These are phyloP conservation scores for Villa cingulata DNA, from an alignment of 2,888 invertebrate species.

Conservation along the genomic window DNA sequence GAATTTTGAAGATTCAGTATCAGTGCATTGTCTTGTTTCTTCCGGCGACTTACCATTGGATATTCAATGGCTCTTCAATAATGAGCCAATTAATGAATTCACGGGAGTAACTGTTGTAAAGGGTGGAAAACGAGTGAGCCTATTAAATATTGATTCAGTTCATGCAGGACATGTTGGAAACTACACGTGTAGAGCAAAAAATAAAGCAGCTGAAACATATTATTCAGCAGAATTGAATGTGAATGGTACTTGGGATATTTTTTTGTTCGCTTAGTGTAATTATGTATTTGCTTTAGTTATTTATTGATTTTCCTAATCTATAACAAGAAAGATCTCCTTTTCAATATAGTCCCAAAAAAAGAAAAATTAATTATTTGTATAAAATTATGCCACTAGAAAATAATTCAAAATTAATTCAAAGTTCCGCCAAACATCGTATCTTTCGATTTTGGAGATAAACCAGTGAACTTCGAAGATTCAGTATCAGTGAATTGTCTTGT, in stretches of 20 bases:
- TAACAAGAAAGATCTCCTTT: too few relatives aligned
- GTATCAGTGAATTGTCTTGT: constrained; percentile 57
- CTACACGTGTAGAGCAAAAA: constrained; percentile 61
- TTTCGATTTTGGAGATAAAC: constrained; percentile 61
- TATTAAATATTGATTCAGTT: constrained; percentile 48
- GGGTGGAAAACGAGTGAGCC: constrained; percentile 46
- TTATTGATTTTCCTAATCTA: too few relatives aligned
- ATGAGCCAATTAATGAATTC: constrained; percentile 31
- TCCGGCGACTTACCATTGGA: constrained; percentile 52
- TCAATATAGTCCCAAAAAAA: constrained; percentile 1
- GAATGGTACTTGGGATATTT: constrained; percentile 40
- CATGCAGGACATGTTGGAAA: constrained; percentile 54
- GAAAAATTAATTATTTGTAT: too few relatives aligned
- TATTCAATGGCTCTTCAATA: constrained; percentile 42
- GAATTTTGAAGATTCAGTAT: constrained; percentile 49
- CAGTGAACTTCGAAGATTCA: constrained; percentile 56
- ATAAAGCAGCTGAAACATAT: constrained; percentile 52
- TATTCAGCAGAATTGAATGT: constrained; percentile 56
- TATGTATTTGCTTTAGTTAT: too few relatives aligned
- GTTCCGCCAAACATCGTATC: constrained; percentile 65
- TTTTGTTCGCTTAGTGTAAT: too few relatives aligned
- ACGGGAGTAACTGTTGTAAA: constrained; percentile 35
- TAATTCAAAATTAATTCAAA: too few relatives aligned
- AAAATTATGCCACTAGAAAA: too few relatives aligned
- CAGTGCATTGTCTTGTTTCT: constrained; percentile 45